Evolutionary conservation across 53 echinoderm and acorn worm species (phyloP).

Genomic region (Temnopleurus reevesii): DNA sequence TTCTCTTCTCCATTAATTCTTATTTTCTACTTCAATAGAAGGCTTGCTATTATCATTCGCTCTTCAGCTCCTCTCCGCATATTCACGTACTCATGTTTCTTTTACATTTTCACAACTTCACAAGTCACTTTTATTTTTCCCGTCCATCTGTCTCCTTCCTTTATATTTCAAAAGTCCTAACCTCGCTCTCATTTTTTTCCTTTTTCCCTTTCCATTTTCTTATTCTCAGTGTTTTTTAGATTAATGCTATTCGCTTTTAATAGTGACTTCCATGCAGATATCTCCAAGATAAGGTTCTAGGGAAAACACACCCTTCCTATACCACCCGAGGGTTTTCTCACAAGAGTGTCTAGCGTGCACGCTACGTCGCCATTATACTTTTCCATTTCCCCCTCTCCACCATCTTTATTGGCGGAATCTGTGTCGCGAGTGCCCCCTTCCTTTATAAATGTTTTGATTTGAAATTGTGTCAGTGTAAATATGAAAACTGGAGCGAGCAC

Average conservation of each 20-base stretch:
- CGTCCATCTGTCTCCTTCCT: too few relatives aligned
- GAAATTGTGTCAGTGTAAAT: slow-evolving; percentile 60
- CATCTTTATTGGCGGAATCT: slow-evolving; percentile 29
- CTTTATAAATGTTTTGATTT: slow-evolving; percentile 59
- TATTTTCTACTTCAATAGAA: too few relatives aligned
- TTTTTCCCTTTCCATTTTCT: too few relatives aligned
- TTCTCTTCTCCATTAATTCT: not conserved
- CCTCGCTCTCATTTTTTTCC: not conserved
- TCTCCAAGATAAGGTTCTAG: not conserved
- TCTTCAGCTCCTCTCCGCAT: too few relatives aligned
- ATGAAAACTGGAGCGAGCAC: slow-evolving; percentile 46
- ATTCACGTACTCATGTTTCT: too few relatives aligned
- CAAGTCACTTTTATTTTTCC: too few relatives aligned
- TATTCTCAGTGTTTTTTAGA: not conserved
- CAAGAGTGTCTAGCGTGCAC: too few relatives aligned
- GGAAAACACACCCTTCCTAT: not conserved
- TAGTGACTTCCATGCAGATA: slow-evolving; percentile 7
- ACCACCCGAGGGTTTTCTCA: slow-evolving; percentile 14
- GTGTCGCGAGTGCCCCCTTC: slow-evolving; percentile 33
- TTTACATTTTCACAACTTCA: too few relatives aligned
- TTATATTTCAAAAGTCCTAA: too few relatives aligned
- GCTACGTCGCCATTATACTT: slow-evolving; percentile 25
- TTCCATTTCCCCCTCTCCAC: not conserved
- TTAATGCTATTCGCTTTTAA: not conserved
- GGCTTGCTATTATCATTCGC: too few relatives aligned